Conservation (phyloP, 2,888 invertebrate genomes). For the Boloria euphrosyne region DNA sequence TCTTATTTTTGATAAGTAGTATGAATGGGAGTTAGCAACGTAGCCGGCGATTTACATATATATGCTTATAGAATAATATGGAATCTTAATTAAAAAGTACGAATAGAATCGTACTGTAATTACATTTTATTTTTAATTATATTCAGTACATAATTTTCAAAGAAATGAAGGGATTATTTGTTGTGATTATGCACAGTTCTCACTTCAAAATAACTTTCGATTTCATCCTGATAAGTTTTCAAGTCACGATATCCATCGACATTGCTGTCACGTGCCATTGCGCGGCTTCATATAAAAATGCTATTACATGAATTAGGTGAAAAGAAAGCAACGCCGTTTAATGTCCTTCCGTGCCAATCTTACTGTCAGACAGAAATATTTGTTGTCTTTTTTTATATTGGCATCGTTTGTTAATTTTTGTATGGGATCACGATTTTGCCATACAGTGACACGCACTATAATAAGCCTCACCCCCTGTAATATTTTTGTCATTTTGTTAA, state of each 20-base stretch:
- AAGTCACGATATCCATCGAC: slow-evolving; percentile 48
- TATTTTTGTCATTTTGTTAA: background rate
- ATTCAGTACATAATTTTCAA: no score
- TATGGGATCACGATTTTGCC: background rate
- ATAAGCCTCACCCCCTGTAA: no score
- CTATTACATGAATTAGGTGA: slow-evolving; percentile 51
- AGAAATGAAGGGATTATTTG: background rate
- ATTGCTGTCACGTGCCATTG: slow-evolving; percentile 54
- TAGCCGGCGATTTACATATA: no score
- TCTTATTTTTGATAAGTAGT: no score
- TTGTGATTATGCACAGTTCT: slow-evolving; percentile 1
- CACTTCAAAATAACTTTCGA: slow-evolving; percentile 47
- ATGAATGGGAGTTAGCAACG: background rate
- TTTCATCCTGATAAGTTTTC: slow-evolving; percentile 52
- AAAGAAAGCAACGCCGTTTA: slow-evolving; percentile 49
- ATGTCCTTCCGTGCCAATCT: slow-evolving; percentile 42
- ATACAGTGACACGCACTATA: background rate
- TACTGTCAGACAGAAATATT: slow-evolving; percentile 23
- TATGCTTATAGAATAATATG: no score
- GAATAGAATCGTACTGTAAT: no score
- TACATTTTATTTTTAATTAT: no score
- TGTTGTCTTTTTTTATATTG: slow-evolving; percentile 14
- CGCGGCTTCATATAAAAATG: slow-evolving; percentile 50
- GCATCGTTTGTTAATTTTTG: slow-evolving; percentile 20
- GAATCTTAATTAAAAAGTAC: no score